Base-by-base conservation (phyloP, 2,113 vertebrate genomes). In the Numida meleagris region DNA sequence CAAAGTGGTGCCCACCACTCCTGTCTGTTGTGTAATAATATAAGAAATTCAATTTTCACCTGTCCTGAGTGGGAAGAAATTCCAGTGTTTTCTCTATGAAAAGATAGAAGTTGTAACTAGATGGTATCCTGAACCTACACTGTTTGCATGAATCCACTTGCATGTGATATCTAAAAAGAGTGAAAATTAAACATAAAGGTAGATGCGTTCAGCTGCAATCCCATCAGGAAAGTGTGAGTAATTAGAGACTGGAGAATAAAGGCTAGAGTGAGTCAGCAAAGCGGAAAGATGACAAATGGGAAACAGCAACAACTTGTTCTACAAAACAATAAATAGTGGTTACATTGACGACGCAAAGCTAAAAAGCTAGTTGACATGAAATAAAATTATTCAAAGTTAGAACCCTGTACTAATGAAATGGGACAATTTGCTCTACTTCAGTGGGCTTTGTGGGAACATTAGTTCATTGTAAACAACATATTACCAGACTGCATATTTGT, bases 271-370 rank as follows among this genome's bases (percentile, higher is more conserved):
- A 89, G 74, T 88, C 89, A 95, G 88, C 90, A 97, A 96, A 93
- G 77, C 79, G 88, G 89, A 96, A 96, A 91, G 59, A 91, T 84
- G 61, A 96, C 88, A 97, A 97, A 95, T 94, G 76, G 86, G 76
- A 96, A 96, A 82, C 67, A 85, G 86, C 86, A 97, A 90, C 76
- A 96, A 97, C 89, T 92, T 93, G 83, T 95, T 97, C 85, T 94
- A 89, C 87, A 94, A 95, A 97, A 96, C 29, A 74, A 89, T 95
- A 96, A 95, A 95, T 89, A 92, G 83, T 75, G 86, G 85, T 97
- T 95, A 93, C 61, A 80, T 1, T 66, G 78, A 76, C 85, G 90
- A 95, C 88, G 79, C 63, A 91, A 90, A 93, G 63, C 45, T 16
- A 70, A 79, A 96, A 87, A 94, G 71, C 65, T 74, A 86, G 80